These are phyloP conservation scores for Hestina assimilis DNA, from an alignment of 1,140 invertebrate genomes.

Conservation along the genomic window DNA sequence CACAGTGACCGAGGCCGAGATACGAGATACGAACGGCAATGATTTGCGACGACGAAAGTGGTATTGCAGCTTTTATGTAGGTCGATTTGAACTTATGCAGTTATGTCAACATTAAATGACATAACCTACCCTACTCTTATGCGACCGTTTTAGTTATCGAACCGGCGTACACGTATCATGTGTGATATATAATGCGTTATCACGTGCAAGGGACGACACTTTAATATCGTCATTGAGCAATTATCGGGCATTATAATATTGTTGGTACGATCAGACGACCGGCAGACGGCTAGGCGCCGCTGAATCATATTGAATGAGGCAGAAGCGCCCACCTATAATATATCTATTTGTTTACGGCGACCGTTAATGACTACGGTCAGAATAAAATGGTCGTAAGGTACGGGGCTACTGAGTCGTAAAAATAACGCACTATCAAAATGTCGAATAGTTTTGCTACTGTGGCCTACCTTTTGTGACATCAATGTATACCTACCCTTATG, in stretches of 20 bases:
- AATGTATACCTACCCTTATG: too few relatives aligned
- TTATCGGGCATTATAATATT: slow-evolving; percentile 60
- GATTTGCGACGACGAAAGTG: slow-evolving; percentile 77
- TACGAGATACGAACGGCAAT: slow-evolving; percentile 67
- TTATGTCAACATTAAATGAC: slow-evolving; percentile 65
- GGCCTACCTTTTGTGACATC: too few relatives aligned
- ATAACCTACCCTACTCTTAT: slow-evolving; percentile 17
- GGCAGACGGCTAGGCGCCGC: slow-evolving; percentile 67
- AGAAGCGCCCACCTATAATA: slow-evolving; percentile 55
- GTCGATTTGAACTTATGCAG: slow-evolving; percentile 57
- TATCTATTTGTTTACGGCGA: slow-evolving; percentile 64
- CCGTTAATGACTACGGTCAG: slow-evolving; percentile 57
- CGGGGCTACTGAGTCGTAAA: slow-evolving; percentile 45
- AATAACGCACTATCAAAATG: slow-evolving; percentile 27
- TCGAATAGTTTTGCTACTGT: not conserved
- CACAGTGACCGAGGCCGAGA: slow-evolving; percentile 75
- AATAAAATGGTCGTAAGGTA: slow-evolving; percentile 43
- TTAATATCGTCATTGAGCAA: slow-evolving; percentile 57
- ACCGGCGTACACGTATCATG: not conserved
- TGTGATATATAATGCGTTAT: slow-evolving; percentile 29
- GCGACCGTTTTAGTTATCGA: not conserved
- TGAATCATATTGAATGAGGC: slow-evolving; percentile 68
- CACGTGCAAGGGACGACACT: slow-evolving; percentile 43
- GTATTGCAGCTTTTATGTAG: slow-evolving; percentile 74
- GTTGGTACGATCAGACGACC: slow-evolving; percentile 56